Evolutionary conservation across 2,888 invertebrate genomes (phyloP), one percentile per base, ranked within the genome.

Genomic region (Stenoptilia bipunctidactyla): DNA sequence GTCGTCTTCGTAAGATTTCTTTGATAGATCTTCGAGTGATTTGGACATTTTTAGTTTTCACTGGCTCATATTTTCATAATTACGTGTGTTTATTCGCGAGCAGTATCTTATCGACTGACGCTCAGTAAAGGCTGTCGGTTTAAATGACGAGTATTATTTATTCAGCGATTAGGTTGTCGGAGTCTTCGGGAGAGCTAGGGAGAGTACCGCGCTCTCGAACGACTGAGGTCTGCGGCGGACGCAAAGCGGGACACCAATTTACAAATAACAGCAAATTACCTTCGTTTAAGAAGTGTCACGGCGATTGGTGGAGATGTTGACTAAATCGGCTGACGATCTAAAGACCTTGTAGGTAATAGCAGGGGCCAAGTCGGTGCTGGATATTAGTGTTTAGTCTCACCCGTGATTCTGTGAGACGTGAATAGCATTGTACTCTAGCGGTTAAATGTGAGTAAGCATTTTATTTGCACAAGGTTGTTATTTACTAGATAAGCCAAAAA

Each of bases 241-340:
- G 77, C 68, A 34, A 34, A 33, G 25, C 56, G 65, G 61, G 52
- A 64, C 70, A 68, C 74, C 83, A 83, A 83, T 83, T 83, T 83
- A 79, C 82, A 73, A 80, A 77, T 80, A 77, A 79, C 75, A 76
- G 79, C 77, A 74, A 82, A 83, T 83, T 83, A 79, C 80, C 79
- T 73, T 75, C 79, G 80, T 82, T 80, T 79, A 82, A 83, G 83
- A 76, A 75, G 77, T 82, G 82, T 72, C 68, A 72, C 72, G 61
- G 66, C 66, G 70, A 73, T 77, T 80, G 82, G 83, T 77, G 80
- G 82, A 75, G 76, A 79, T 79, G 74, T 55, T 66, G 66, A 67
- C 61, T 79, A 76, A 82, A 83, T 82, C 79, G 77, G 66, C 68
- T 75, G 65, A 69, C 74, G 70, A 77, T 77, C 62, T 56, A 51